phyloP scores from a whole-genome alignment of 2,888 invertebrate species.

The Girardia tigrina region DNA sequence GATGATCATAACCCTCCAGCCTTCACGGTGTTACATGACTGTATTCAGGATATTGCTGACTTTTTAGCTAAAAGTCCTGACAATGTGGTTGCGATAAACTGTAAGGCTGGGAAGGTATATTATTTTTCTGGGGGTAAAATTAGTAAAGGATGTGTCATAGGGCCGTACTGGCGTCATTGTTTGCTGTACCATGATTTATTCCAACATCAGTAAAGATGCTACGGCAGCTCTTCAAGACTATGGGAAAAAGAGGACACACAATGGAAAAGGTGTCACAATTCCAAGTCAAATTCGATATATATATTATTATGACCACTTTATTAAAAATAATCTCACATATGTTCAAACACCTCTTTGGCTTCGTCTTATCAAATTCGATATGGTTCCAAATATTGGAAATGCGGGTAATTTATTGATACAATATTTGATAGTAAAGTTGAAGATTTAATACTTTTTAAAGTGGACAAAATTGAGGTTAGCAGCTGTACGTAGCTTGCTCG shows the following conservation, averaged over 20 bases:
- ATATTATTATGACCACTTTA: constrained; percentile 75
- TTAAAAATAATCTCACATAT: constrained; percentile 51
- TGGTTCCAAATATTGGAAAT: background rate
- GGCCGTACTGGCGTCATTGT: constrained; percentile 74
- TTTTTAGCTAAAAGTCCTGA: constrained; percentile 60
- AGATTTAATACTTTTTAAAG: no score
- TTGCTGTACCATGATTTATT: constrained; percentile 85
- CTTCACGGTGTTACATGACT: constrained; percentile 75
- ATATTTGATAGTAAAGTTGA: no score
- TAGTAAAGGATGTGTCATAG: constrained; percentile 52
- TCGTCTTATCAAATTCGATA: background rate
- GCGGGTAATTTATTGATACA: no score
- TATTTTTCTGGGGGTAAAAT: background rate
- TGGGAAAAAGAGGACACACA: constrained; percentile 72
- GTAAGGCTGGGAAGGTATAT: constrained; percentile 88
- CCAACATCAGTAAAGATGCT: constrained; percentile 46
- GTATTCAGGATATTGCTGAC: constrained; percentile 76
- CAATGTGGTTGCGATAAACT: constrained; percentile 89
- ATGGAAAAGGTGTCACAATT: constrained; percentile 85
- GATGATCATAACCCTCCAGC: constrained; percentile 93
- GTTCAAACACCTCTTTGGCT: background rate
- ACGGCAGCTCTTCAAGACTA: constrained; percentile 78
- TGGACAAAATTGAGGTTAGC: no score
- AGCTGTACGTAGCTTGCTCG: no score
- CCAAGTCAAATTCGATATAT: constrained; percentile 93